phyloP scores from a whole-genome alignment of 2,113 vertebrate genomes.

The Chitala chitala region DNA sequence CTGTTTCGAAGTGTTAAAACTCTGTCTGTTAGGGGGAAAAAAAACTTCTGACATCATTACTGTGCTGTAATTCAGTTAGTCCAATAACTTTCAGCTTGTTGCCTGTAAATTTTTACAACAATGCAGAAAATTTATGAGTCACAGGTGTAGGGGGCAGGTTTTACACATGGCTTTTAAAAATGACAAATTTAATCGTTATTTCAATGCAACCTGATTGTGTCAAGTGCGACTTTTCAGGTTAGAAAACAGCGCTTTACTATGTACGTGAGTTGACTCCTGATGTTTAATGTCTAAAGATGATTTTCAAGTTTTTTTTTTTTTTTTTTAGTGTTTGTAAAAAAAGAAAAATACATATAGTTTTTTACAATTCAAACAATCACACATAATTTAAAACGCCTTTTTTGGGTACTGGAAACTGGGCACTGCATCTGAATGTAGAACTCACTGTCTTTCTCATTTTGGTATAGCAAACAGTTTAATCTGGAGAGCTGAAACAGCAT shows the following conservation, averaged over 20 bases:
- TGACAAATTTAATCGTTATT: not conserved
- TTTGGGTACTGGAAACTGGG: conserved; percentile 8
- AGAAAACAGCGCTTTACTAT: conserved; percentile 11
- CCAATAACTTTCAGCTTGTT: no score
- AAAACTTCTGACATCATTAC: not conserved
- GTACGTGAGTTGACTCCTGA: conserved; percentile 19
- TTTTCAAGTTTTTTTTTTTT: conserved; percentile 12
- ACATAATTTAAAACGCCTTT: conserved; percentile 25
- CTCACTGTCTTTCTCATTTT: conserved; percentile 1
- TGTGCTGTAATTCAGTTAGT: conserved; percentile 12
- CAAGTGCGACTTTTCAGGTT: not conserved
- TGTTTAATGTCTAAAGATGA: conserved; percentile 14
- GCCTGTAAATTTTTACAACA: not conserved
- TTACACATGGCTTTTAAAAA: not conserved
- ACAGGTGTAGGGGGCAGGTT: not conserved
- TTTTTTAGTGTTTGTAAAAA: conserved; percentile 17
- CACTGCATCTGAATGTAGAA: conserved; percentile 28
- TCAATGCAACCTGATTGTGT: not conserved
- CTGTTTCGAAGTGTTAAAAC: conserved; percentile 33
- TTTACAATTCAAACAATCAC: conserved; percentile 15
- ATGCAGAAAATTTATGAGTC: not conserved
- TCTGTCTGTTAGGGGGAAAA: not conserved
- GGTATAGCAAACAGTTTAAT: not conserved
- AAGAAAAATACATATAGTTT: conserved; percentile 8
- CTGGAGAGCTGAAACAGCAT: not conserved